Evolutionary conservation across 2,888 invertebrate genomes (phyloP), one percentile per base, ranked within the genome.

Genomic region (Harpalus rubripes): DNA sequence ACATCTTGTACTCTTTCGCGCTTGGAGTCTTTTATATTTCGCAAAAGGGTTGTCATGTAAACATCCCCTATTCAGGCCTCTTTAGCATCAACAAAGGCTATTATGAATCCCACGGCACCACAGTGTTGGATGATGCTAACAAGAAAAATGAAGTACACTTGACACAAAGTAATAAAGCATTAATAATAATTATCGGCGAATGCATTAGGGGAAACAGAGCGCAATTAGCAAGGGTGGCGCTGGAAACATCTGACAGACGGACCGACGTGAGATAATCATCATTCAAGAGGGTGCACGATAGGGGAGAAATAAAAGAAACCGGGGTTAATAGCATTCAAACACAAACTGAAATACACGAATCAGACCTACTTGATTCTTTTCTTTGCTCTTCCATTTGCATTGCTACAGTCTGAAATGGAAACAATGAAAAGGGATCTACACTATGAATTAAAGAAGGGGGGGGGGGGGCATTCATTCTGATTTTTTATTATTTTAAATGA

Each of bases 151-250:
- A 72, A 56, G 72, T 82, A 32, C 82, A 58, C 72, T 68, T 72
- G 52, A 74, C 72, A 72, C 59, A 72, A 56, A 72, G 58, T 72
- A 72, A 82, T 82, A 68, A 68, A 82, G 59, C 82, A 82, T 82
- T 82, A 82, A 82, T 82, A 72, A 82, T 72, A 82, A 82, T 82
- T 82, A 82, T 82, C 72, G 82, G 65, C 59, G 41, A 82, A 82
- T 82, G 72, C 82, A 82, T 82, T 82, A 82, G 72, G 18, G 72
- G 56, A 8, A 65, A 72, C 26, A 58, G 72, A 68, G 26, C 18
- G 81, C 72, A 68, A 82, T 82, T 82, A 82, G 82, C 39, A 12
- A 16, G 26, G 52, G 56, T 7, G 52, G 56, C n/a, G n/a, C 7
- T n/a, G 16, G 79, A 41, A 74, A 26, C 76, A 76, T 58, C 79